phyloP scores from a whole-genome alignment of 2,888 invertebrate genomes.

The Troglohyphantes excavatus region DNA sequence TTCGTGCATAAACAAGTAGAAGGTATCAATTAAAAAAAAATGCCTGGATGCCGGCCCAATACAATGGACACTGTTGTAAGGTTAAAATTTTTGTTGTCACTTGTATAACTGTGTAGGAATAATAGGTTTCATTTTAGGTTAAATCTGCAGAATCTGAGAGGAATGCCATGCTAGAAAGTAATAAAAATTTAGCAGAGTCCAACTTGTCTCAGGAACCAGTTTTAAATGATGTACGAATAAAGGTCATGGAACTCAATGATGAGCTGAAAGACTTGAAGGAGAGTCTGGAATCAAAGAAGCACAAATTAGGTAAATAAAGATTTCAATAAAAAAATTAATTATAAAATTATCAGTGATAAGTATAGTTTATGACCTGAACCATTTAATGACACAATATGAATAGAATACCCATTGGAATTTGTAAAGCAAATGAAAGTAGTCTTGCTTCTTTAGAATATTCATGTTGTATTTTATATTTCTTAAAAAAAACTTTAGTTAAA shows the following conservation, averaged over 20 bases:
- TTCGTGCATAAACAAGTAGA: no score
- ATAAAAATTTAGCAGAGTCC: conserved; percentile 94
- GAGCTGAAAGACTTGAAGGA: conserved; percentile 82
- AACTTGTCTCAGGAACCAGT: conserved; percentile 93
- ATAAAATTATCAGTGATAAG: neutral
- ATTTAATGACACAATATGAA: no score
- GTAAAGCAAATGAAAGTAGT: no score
- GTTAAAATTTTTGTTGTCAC: neutral
- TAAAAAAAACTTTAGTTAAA: no score
- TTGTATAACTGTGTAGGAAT: no score
- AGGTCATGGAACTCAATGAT: conserved; percentile 86
- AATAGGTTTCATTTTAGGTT: conserved; percentile 86
- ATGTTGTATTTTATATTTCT: no score
- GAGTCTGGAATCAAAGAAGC: conserved; percentile 89
- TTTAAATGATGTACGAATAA: conserved; percentile 88
- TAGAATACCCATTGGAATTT: no score
- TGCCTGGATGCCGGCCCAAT: neutral
- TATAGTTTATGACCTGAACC: no score
- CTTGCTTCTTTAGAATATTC: no score
- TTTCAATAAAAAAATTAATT: neutral
- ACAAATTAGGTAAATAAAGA: conserved; percentile 87
- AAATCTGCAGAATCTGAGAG: conserved; percentile 89
- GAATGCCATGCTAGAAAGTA: conserved; percentile 92
- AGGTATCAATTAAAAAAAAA: no score
- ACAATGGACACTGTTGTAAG: neutral